These are phyloP conservation scores for Hassar affinis DNA, from an alignment of 2,113 vertebrate species.

Conservation along the genomic window DNA sequence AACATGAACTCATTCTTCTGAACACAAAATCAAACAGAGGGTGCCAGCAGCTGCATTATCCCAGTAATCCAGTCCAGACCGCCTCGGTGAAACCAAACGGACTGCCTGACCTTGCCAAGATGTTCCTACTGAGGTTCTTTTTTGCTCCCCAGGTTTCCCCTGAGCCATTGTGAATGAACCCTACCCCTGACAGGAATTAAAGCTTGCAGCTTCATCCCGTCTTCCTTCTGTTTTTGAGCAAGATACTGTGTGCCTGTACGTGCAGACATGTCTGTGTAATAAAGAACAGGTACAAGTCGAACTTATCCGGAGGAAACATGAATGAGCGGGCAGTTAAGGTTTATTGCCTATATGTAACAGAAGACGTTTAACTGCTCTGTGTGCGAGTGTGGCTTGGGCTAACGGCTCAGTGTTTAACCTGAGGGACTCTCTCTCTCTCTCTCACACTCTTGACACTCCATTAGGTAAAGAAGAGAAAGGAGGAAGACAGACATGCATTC, in stretches of 20 bases:
- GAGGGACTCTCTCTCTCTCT: constrained; percentile 20
- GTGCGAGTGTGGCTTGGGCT: constrained; percentile 38
- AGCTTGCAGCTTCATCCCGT: constrained; percentile 10
- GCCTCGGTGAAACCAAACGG: constrained; percentile 5
- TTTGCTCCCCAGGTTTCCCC: neutral
- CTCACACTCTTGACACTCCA: constrained; percentile 24
- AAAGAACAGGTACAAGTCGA: constrained; percentile 11
- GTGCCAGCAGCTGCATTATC: neutral
- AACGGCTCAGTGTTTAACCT: constrained; percentile 44
- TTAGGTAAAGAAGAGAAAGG: constrained; percentile 39
- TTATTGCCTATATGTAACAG: constrained; percentile 46
- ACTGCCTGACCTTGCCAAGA: constrained; percentile 13
- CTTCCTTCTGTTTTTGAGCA: constrained; percentile 18
- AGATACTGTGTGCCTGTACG: constrained; percentile 11
- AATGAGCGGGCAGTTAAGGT: constrained; percentile 34
- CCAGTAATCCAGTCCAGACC: constrained; percentile 37
- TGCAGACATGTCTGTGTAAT: constrained; percentile 10
- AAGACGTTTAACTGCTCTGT: constrained; percentile 45
- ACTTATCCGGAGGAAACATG: constrained; percentile 31
- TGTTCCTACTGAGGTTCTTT: constrained; percentile 4
- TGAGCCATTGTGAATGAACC: neutral
- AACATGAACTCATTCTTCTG: constrained; percentile 24
- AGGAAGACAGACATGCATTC: constrained; percentile 47
- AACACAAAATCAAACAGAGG: constrained; percentile 28
- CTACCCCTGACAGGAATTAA: constrained; percentile 34